Conservation (phyloP, 2,888 invertebrate species). For the Dysmachus trigonus region DNA sequence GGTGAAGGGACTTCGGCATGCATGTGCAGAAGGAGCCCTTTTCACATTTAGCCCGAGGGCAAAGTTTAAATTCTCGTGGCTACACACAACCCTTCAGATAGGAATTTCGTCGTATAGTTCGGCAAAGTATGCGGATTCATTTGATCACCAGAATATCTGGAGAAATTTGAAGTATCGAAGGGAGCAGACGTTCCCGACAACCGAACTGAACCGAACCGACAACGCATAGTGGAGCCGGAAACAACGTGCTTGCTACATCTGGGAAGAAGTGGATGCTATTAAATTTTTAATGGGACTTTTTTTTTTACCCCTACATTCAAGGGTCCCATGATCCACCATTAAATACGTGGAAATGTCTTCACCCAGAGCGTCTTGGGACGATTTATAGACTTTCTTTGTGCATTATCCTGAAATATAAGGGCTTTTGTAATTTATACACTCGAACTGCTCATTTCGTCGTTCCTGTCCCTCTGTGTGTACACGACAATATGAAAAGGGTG, state of each 20-base stretch:
- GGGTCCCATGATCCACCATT: slow-evolving; percentile 5
- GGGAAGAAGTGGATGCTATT: neutral
- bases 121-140: slow-evolving; percentile 26
- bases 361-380: neutral
- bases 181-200: neutral
- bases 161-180: slow-evolving; percentile 8
- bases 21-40: slow-evolving; percentile 11
- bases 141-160: neutral
- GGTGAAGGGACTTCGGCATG: slow-evolving; percentile 4
- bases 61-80: slow-evolving; percentile 47
- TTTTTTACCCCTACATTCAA: neutral
- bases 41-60: slow-evolving; percentile 24
- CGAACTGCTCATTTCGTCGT: neutral
- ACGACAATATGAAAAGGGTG: neutral
- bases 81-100: slow-evolving; percentile 47
- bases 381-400: slow-evolving; percentile 20
- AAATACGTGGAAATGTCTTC: slow-evolving; percentile 6
- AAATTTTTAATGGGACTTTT: neutral
- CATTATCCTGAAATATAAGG: neutral
- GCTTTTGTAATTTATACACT: slow-evolving; percentile 14
- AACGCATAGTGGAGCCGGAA: neutral
- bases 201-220: neutral
- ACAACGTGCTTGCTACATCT: neutral
- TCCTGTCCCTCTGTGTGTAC: too few relatives aligned
- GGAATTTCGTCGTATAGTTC: slow-evolving; percentile 36